Percentiles rank a stretch among this genome's conserved stretches.
phyloP scores from a whole-genome alignment of 2,888 invertebrate species.

The Trichogramma evanescens region DNA sequence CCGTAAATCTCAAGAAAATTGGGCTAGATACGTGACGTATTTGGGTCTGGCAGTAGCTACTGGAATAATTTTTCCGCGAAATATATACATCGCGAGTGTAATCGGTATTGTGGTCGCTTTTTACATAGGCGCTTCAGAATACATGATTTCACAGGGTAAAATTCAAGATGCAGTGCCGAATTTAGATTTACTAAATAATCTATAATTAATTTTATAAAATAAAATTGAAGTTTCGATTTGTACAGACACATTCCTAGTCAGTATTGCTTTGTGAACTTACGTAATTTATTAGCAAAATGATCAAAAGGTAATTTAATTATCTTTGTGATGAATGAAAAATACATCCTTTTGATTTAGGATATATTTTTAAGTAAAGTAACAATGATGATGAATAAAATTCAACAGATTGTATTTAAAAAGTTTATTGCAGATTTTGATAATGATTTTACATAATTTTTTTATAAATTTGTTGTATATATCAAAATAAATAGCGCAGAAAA shows the following conservation, averaged over 20 bases:
- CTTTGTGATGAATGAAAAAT: no score
- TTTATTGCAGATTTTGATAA: no score
- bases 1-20: slow-evolving; percentile 54
- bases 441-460: no score
- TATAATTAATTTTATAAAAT: background rate
- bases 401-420: no score
- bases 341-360: no score
- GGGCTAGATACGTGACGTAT: slow-evolving; percentile 75
- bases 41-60: slow-evolving; percentile 77
- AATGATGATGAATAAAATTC: no score
- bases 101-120: slow-evolving; percentile 73
- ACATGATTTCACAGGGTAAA: slow-evolving; percentile 51
- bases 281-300: slow-evolving; percentile 6
- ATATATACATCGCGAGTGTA: slow-evolving; percentile 66
- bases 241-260: background rate
- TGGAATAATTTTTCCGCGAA: slow-evolving; percentile 77
- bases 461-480: no score
- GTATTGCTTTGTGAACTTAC: slow-evolving; percentile 1
- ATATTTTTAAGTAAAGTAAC: no score
- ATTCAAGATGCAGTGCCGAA: slow-evolving; percentile 37
- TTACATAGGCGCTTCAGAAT: slow-evolving; percentile 82
- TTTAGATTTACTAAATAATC: slow-evolving; percentile 26
- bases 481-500: no score
- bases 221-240: background rate
- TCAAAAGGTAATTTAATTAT: background rate